phyloP scores from a whole-genome alignment of 1,140 invertebrate species.

The Antheraea mylitta region DNA sequence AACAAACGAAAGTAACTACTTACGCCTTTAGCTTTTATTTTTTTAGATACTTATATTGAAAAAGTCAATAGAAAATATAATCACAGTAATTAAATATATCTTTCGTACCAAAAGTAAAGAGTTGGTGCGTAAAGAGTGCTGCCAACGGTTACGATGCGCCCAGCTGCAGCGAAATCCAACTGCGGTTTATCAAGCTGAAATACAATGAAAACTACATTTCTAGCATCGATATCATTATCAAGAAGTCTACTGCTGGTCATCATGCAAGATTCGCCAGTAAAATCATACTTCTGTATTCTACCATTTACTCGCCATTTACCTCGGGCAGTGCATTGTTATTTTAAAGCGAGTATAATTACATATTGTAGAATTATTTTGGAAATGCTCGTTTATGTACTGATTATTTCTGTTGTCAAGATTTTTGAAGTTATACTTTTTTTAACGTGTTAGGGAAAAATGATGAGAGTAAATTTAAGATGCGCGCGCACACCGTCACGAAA shows the following conservation, averaged over 20 bases:
- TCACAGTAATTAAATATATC: too few relatives aligned
- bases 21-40: too few relatives aligned
- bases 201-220: neutral
- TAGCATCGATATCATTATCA: neutral
- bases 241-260: neutral
- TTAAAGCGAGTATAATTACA: neutral
- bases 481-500: too few relatives aligned
- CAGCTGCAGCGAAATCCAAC: conserved; percentile 41
- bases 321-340: neutral
- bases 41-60: too few relatives aligned
- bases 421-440: too few relatives aligned
- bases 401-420: too few relatives aligned
- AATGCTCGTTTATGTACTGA: neutral
- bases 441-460: too few relatives aligned
- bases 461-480: too few relatives aligned
- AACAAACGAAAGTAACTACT: too few relatives aligned
- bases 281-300: neutral
- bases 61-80: too few relatives aligned
- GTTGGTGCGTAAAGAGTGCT: conserved; percentile 58
- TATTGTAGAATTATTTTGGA: neutral
- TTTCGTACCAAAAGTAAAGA: conserved; percentile 55
- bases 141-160: conserved; percentile 49
- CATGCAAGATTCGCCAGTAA: neutral
- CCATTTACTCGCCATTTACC: neutral
- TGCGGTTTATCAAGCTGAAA: conserved; percentile 62